These are phyloP conservation scores for Pseudomugil gertrudae DNA, from an alignment of 2,797 vertebrate genomes.

Conservation along the genomic window DNA sequence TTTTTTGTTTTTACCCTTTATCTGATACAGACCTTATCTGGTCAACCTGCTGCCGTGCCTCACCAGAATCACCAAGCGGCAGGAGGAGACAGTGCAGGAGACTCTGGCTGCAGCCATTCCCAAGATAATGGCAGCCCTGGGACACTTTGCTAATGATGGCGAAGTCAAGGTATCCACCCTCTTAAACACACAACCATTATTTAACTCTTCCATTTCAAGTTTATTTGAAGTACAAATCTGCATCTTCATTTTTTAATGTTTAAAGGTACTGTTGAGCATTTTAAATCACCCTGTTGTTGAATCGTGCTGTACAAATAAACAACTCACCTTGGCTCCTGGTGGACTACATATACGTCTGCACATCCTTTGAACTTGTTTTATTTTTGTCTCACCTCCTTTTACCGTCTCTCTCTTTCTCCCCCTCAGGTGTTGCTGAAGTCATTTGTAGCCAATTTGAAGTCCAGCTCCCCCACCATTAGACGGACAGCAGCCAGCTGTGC, in stretches of 20 bases:
- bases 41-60: constrained; percentile 96
- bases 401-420: not conserved
- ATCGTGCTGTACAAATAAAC: no score
- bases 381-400: not conserved
- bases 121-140: constrained; percentile 94
- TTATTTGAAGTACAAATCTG: no score
- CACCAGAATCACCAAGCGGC: constrained; percentile 90
- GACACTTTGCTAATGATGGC: constrained; percentile 95
- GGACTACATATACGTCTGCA: not conserved
- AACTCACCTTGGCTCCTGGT: no score
- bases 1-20: not conserved
- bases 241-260: no score
- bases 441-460: constrained; percentile 93
- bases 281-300: no score
- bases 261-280: no score
- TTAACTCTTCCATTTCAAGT: no score
- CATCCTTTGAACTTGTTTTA: not conserved
- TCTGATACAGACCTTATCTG: constrained; percentile 87
- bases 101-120: constrained; percentile 91
- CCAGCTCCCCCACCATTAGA: constrained; percentile 91
- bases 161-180: constrained; percentile 93
- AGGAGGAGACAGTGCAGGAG: constrained; percentile 95
- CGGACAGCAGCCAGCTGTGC: constrained; percentile 92
- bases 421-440: constrained; percentile 90
- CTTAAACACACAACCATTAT: not conserved